Conservation (phyloP, 2,888 invertebrate species). For the Rhagonycha lutea region DNA sequence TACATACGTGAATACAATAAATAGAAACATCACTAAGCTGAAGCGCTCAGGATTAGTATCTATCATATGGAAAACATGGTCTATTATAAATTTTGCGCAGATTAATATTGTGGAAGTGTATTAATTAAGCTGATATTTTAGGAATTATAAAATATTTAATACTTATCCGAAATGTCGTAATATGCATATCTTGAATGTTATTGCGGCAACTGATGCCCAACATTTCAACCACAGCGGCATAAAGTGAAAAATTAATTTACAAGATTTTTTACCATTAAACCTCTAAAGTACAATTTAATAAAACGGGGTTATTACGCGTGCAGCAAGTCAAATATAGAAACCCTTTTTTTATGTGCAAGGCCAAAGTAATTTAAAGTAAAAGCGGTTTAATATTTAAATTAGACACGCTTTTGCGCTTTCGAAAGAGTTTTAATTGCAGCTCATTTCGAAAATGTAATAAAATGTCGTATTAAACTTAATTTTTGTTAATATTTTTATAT, state of each 20-base stretch:
- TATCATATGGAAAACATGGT: background rate
- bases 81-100: background rate
- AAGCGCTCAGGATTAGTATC: background rate
- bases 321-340: conserved; percentile 22
- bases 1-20: background rate
- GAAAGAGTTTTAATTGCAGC: conserved; percentile 27
- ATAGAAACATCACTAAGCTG: background rate
- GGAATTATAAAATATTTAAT: background rate
- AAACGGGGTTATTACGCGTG: conserved; percentile 12
- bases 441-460: conserved; percentile 24
- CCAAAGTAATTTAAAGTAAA: conserved; percentile 25
- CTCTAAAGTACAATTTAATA: conserved; percentile 15
- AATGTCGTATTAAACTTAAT: conserved; percentile 24
- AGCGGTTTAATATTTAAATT: conserved; percentile 30
- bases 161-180: background rate
- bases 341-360: conserved; percentile 20
- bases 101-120: too few relatives aligned
- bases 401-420: conserved; percentile 23
- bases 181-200: background rate
- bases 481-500: conserved; percentile 5
- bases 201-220: background rate
- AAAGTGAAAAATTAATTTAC: conserved; percentile 14
- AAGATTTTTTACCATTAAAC: conserved; percentile 11
- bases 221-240: background rate
- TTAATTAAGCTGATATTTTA: background rate